Percentiles rank a stretch among this genome's conserved stretches.
These are phyloP conservation scores for Epizoanthus scotinus DNA, from an alignment of 92 coral and sea anemone species.

Conservation along the genomic window DNA sequence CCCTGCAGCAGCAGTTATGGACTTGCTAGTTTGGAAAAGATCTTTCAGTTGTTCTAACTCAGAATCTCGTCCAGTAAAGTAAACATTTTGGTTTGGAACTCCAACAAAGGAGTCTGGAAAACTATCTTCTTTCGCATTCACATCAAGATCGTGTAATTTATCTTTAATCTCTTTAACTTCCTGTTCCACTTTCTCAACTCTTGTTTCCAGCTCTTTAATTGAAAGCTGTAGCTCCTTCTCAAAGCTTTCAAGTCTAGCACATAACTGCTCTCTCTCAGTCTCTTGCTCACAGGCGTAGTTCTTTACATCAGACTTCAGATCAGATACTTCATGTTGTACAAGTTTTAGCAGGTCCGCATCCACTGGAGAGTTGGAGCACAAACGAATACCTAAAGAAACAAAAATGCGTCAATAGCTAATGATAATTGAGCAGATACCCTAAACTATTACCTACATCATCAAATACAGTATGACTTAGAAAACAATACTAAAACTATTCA, in stretches of 20 bases:
- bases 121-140: not conserved
- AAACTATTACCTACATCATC: not conserved
- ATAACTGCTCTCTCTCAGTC: not conserved
- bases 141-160: not conserved
- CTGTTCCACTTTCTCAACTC: not conserved
- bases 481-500: no score
- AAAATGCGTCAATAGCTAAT: not conserved
- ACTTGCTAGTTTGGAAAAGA: not conserved
- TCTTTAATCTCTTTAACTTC: conserved; percentile 1
- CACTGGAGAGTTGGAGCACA: conserved; percentile 1
- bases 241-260: not conserved
- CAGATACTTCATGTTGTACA: conserved; percentile 8
- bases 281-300: conserved; percentile 18
- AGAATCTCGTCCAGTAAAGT: conserved; percentile 30
- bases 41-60: not conserved
- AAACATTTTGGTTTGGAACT: conserved; percentile 9
- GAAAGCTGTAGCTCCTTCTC: not conserved
- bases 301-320: not conserved
- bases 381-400: not conserved
- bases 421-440: not conserved
- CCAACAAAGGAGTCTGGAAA: not conserved
- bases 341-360: conserved; percentile 2
- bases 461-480: not conserved
- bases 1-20: not conserved
- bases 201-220: not conserved